These are phyloP conservation scores for Albula goreensis DNA, from an alignment of 2,113 vertebrate species.

Conservation along the genomic window DNA sequence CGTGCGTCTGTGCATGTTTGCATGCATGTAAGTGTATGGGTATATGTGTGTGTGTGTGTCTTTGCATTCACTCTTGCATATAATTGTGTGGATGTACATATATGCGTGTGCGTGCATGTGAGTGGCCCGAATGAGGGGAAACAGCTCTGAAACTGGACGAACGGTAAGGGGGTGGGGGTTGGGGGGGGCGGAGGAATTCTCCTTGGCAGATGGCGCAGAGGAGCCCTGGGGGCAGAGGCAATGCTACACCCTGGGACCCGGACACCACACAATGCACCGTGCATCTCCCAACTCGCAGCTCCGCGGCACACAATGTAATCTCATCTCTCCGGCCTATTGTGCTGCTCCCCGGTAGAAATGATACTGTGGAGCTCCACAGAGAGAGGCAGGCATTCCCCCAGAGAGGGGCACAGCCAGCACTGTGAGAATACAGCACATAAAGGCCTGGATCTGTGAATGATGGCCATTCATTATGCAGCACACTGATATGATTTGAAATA, in stretches of 20 bases:
- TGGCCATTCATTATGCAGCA: background rate
- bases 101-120: background rate
- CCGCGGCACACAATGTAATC: constrained; percentile 68
- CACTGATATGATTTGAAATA: background rate
- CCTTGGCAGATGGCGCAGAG: constrained; percentile 70
- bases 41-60: constrained; percentile 9
- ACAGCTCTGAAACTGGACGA: background rate
- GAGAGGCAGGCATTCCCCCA: constrained; percentile 22
- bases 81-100: background rate
- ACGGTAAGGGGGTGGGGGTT: constrained; percentile 31
- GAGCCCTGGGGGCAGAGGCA: constrained; percentile 63
- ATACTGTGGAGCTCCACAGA: constrained; percentile 62
- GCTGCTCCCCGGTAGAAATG: constrained; percentile 67
- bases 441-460: background rate
- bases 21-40: background rate
- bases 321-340: constrained; percentile 75
- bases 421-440: background rate
- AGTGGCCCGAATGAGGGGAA: background rate
- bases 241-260: constrained; percentile 77
- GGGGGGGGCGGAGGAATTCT: constrained; percentile 53
- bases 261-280: constrained; percentile 69
- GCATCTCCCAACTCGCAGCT: constrained; percentile 75
- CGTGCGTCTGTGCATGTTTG: background rate
- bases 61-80: no score
- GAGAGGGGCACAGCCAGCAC: background rate